Evolutionary conservation across 2,797 vertebrate species (phyloP), one percentile per base, ranked within the genome.

Genomic region (Natrix natrix): DNA sequence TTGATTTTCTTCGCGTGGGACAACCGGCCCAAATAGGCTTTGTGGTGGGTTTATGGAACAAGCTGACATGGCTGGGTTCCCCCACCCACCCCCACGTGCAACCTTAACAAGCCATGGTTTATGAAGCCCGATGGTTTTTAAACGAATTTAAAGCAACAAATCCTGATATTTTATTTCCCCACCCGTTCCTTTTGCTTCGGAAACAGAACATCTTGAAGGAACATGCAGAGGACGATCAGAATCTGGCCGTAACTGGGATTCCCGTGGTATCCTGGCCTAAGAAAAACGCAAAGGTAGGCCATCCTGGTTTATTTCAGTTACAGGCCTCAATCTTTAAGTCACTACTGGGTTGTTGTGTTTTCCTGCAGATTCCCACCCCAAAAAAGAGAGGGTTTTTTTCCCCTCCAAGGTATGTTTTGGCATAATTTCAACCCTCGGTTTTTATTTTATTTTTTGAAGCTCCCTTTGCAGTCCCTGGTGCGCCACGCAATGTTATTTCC

Each of bases 211-310:
- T 99, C 22, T 97, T 99, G 96, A 99, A 99, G 96, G 99, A 99
- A 93, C 99, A 99, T 8, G 98, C 98, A 3, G 98, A 99, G 2
- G 99, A 99, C 13, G 99, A 99, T 97, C 98, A 98, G 88, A 98
- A 97, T 89, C 97, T 99, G 96, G 99, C 99, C 5, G 97, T 99
- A 96, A 99, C 98, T 92, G 99, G 99, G 94, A 97, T 98, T 95
- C 99, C 99, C 2, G 98, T 99, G 91, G 99, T 99, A 94, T 98
- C 97, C 94, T 99, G 99, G 99, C 98, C 99, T 20, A 99, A 99
- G 98, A 99, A 99, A 97, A 97, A 97, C 6, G 24, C 97, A 93
- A 99, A 99, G 99, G 99, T 99, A 98, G 97, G 92, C 94, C 88
- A 52, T 48, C 20, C 20, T 83, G 74, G 20, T 48, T 83, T 83